Evolutionary conservation across 2,888 invertebrate species (phyloP), one percentile per base, ranked within the genome.

Genomic region (Choristoneura rosaceana): DNA sequence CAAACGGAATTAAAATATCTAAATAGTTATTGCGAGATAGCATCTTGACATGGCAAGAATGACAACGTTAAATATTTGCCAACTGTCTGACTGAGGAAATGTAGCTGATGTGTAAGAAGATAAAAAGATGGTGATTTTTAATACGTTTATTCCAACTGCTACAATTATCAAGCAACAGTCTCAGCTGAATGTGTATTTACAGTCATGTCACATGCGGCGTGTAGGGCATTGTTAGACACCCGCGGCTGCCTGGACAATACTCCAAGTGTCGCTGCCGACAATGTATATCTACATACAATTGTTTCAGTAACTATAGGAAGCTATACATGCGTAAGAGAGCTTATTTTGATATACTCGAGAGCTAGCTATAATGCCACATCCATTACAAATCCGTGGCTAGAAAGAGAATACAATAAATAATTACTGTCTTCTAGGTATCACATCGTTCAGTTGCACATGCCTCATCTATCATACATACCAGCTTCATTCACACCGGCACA

Each of bases 341-440:
- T 68, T 71, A 61, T 71, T 69, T 73, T 64, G 59, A 73, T 74
- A 70, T 68, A 73, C 62, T 60, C 66, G 74, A 69, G 65, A 70
- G 59, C 62, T 71, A 70, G 61, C 66, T 50, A 74, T 62, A 75
- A 74, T 73, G 71, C 70, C 69, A 75, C 70, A 70, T 70, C 34
- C 63, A 73, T 66, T 59, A 55, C 55, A 70, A 62, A 73, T 62
- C 45, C 66, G 45, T 70, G 55, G 73, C 77, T 75, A 75, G 74
- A 74, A 77, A 76, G 41, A 50, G 15, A 67, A 70, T 63, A 59
- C 47, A 82, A 81, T 81, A 84, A 83, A 80, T 84, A 86, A 85
- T 83, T 84, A 87, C 85, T 86, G 82, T 77, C 77, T 74, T 74
- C 71, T 76, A 70, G 75, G 77, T 81, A 81, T 79, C 79, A 81